Evolutionary conservation across 2,797 vertebrate species (phyloP), one percentile per base, ranked within the genome.

Genomic region (Ptychadena robeensis): DNA sequence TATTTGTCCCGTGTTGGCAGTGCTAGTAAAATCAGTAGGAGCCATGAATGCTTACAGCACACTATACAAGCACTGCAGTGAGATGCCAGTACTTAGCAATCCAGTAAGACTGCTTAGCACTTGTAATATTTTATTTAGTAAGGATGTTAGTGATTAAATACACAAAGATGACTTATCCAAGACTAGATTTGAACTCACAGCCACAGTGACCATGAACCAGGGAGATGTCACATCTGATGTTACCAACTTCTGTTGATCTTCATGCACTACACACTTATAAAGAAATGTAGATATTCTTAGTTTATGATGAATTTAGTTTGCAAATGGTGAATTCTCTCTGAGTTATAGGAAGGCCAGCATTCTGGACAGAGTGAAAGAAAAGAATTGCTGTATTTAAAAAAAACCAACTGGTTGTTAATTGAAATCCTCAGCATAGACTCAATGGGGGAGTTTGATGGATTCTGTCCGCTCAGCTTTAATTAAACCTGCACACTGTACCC

Each of bases 381-480:
- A 44, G n/a, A 5, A 66, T 32, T 40, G 15, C 63, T 27, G 48
- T 48, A 27, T 57, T 35, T 34, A 53, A 66, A 35, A 48, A 31
- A 67, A 67, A 78, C 25, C 31, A 27, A 63, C 32, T 31, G 38
- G 63, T 53, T 25, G 64, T 27, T 67, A 78, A 81, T 81, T 73
- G 44, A 81, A 73, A 65, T 66, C 38, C 70, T 73, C 27, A 14
- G 28, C 32, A 80, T 38, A 71, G 38, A 72, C 31, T 71, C 78
- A 80, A 80, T 80, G 67, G 78, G 67, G 64, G 53, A 67, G 67
- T 64, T 44, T 72, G 78, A 80, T 63, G 78, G 78, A 80, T 80
- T 48, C 48, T 66, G 59, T 53, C 70, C n/a, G 64, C 69, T n/a
- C 28, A 31, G 22, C 18, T 71, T 80, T 81, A 81, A 82, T 82